Evolutionary conservation across 2,797 vertebrate species (phyloP).

Genomic region (Epinephelus malabaricus): DNA sequence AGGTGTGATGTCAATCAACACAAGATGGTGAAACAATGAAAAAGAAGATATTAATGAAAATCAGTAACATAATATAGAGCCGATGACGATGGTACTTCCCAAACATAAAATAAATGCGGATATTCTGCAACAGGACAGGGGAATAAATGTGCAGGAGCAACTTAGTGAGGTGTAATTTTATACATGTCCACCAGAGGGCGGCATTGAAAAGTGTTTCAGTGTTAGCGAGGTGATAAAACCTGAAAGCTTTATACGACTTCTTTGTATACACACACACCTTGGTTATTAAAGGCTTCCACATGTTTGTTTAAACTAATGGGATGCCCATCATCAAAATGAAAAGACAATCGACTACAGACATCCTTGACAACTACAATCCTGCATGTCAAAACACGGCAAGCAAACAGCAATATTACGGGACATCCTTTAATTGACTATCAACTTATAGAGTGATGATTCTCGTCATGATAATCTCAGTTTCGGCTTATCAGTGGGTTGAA

Average conservation of each 20-base stretch:
- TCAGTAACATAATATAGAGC: not conserved
- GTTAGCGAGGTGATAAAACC: not conserved
- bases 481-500: not conserved
- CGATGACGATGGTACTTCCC: not conserved
- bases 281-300: not conserved
- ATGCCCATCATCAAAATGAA: not conserved
- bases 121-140: not conserved
- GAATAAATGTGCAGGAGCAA: not conserved
- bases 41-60: not conserved
- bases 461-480: not conserved
- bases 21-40: not conserved
- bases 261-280: not conserved
- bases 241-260: not conserved
- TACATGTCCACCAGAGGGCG: conserved; percentile 43
- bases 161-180: not conserved
- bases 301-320: conserved; percentile 15
- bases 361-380: conserved; percentile 20
- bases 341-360: not conserved
- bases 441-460: not conserved
- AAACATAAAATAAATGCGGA: not conserved
- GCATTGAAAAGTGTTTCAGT: not conserved
- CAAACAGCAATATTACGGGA: not conserved
- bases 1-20: conserved; percentile 6
- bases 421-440: not conserved
- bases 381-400: not conserved